These are phyloP conservation scores for Neogale vison DNA, from an alignment of 2,113 vertebrate species.

Conservation along the genomic window DNA sequence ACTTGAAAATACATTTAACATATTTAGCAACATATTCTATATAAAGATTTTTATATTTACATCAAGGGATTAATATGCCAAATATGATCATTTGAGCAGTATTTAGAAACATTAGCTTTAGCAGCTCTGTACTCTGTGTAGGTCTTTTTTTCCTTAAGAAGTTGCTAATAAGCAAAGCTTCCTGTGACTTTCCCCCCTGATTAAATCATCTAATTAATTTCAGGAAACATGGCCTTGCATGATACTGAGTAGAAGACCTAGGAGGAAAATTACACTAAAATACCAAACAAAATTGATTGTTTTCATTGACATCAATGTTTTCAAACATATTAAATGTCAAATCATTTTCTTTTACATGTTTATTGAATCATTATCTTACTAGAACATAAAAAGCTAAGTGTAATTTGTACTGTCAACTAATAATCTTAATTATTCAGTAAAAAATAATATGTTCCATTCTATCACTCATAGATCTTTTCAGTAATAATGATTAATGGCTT, in stretches of 20 bases:
- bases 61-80: not conserved
- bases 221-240: not conserved
- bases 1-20: not conserved
- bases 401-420: not conserved
- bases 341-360: not conserved
- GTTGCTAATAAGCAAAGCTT: not conserved
- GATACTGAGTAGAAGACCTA: not conserved
- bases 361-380: not conserved
- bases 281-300: not conserved
- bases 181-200: not conserved
- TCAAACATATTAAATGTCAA: conserved; percentile 14
- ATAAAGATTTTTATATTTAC: not conserved
- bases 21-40: not conserved
- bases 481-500: not conserved
- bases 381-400: not conserved
- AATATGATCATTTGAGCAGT: not conserved
- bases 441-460: not conserved
- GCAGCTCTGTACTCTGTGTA: not conserved
- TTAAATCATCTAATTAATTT: not conserved
- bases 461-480: not conserved
- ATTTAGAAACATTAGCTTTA: not conserved
- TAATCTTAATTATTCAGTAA: not conserved
- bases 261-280: not conserved
- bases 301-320: not conserved
- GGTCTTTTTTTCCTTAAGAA: not conserved